Conservation (phyloP, 2,888 invertebrate genomes). For the Drosophila paucipuncta region DNA sequence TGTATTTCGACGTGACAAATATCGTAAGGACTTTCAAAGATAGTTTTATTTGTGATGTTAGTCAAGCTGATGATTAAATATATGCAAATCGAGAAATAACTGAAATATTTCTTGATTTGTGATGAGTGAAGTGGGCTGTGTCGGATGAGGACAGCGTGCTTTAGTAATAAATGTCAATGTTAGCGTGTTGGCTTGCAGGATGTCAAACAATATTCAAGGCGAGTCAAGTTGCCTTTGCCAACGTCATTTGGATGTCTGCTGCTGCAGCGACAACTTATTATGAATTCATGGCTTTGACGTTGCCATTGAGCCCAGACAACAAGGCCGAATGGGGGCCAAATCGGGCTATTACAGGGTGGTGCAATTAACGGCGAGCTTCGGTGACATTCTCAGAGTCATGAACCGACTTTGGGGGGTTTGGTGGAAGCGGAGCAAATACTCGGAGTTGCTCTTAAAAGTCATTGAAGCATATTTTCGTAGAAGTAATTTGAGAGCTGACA, state of each 20-base stretch:
- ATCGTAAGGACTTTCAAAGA: background rate
- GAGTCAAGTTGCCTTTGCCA: conserved; percentile 26
- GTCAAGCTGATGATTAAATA: background rate
- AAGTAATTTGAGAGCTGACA: background rate
- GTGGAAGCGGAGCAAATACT: conserved; percentile 5
- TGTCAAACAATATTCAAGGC: conserved; percentile 35
- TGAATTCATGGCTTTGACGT: conserved; percentile 52
- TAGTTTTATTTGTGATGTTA: background rate
- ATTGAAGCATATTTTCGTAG: conserved; percentile 4
- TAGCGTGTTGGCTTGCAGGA: conserved; percentile 31
- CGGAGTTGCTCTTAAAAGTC: background rate
- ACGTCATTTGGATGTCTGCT: conserved; percentile 5
- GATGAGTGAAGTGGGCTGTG: background rate
- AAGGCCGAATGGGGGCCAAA: background rate
- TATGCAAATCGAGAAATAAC: background rate
- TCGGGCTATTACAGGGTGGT: background rate
- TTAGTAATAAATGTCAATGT: conserved; percentile 32
- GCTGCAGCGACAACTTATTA: conserved; percentile 31
- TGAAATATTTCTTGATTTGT: conserved; percentile 1
- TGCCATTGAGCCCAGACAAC: conserved; percentile 8
- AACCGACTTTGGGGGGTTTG: background rate
- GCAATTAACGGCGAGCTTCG: conserved; percentile 30
- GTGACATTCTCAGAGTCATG: background rate
- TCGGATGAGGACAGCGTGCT: background rate
- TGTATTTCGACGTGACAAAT: background rate